A percentile compares a stretch with the other conserved stretches of the same genome.
Conservation (phyloP, 2,888 invertebrate species). For the Bombyx huttoni region DNA sequence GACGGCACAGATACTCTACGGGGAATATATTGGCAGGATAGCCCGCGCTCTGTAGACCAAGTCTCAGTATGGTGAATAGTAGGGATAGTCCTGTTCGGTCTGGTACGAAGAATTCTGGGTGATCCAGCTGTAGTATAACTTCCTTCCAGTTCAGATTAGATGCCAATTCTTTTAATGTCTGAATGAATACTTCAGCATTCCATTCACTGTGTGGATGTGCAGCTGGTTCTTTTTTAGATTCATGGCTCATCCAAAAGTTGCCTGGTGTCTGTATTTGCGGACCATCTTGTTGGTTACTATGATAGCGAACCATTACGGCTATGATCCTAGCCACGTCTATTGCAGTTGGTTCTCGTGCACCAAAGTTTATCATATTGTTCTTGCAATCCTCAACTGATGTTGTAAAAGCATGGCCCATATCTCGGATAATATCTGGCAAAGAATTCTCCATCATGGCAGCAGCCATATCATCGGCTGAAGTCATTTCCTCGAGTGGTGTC, state of each 20-base stretch:
- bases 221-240: constrained; percentile 66
- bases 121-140: constrained; percentile 92
- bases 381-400: constrained; percentile 89
- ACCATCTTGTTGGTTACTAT: constrained; percentile 75
- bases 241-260: constrained; percentile 74
- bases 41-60: constrained; percentile 84
- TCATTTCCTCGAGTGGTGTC: constrained; percentile 75
- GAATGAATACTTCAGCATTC: constrained; percentile 95
- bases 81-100: constrained; percentile 89
- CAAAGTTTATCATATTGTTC: constrained; percentile 85
- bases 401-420: constrained; percentile 93
- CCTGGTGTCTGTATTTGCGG: constrained; percentile 79
- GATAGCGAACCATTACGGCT: constrained; percentile 89
- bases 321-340: constrained; percentile 88
- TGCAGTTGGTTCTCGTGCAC: constrained; percentile 86
- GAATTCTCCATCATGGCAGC: constrained; percentile 80
- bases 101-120: constrained; percentile 89
- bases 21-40: constrained; percentile 84
- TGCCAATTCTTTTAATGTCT: constrained; percentile 90
- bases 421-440: constrained; percentile 90
- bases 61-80: constrained; percentile 84
- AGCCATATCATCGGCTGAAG: constrained; percentile 74
- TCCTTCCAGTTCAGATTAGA: constrained; percentile 93
- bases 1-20: constrained; percentile 88
- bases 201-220: constrained; percentile 76